Base-by-base conservation (phyloP, 2,888 invertebrate genomes). In the Ametastegia equiseti region DNA sequence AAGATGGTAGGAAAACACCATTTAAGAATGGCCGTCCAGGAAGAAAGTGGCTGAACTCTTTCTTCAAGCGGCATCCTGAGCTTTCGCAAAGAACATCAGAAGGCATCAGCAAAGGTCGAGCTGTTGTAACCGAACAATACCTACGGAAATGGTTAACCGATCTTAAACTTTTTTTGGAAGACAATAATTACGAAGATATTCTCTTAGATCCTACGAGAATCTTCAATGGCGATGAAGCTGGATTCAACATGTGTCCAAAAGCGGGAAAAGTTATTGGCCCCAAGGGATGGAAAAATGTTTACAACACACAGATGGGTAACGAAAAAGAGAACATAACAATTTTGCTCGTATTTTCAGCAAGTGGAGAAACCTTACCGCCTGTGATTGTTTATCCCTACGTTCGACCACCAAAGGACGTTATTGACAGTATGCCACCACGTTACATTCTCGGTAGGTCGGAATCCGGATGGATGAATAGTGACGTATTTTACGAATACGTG, bases 301-400 rank as follows among this genome's bases (percentile, higher is more conserved):
- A 87, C 81, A 23, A 84, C 78, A 83, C 88, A 63, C 85, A 86
- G 77, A 75, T 54, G 23, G 83, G 85, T 2, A 87, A 86, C 27
- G 88, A 88, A 82, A 89, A 89, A 84, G 87, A 87, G 15, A 86
- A 82, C 47, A 11, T 89, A n/a, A 89, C 89, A 4, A 87, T 88
- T 0, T 65, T 89, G 13, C 73, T 87, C 13, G 83, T 81, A 11
- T 86, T 88, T 67, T 81, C 82, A 71, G 89, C 88, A 9, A 54
- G 23, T 78, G 85, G 88, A 3, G 57, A 86, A 27, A 81, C 86
- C 15, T 81, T 84, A 69, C 87, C 87, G 15, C 87, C 86, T 23
- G 82, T 84, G 47, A 85, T 86, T 9, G 84, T 85, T 45, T 88
- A 87, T 77, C 88, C 86, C 42, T 80, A 78, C 60, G 71, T 79